Base-by-base conservation (phyloP, 2,888 invertebrate species). In the Synergus gifuensis region DNA sequence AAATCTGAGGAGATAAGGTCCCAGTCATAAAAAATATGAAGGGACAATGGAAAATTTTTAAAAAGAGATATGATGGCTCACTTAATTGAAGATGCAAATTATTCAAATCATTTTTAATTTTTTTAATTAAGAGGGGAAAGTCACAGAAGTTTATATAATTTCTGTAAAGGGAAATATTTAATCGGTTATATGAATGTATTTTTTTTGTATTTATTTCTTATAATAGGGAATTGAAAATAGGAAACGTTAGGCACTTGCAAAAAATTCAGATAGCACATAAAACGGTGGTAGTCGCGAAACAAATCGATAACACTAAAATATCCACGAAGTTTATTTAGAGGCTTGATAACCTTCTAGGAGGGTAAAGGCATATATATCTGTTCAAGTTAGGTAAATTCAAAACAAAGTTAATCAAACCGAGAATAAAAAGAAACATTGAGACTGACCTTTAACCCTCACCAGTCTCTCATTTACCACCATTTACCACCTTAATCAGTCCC, bases 271-370 rank as follows among this genome's bases (percentile, higher is more conserved):
- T 63, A 36, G 78, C 64, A 78, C 9, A 58, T 36, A 36, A 36
- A 36, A 54, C 42, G 28, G 67, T 58, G 54, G 54, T 73, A 40
- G 73, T 73, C 73, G 54, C 66, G 60, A 62, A 78, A 77, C 76
- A 82, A 85, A 87, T 89, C 87, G 86, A 89, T 88, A 87, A 76
- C 85, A 80, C 83, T 88, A 83, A 88, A 89, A 88, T 87, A 89
- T 88, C 86, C 84, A 85, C 81, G 78, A 86, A 85, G 86, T 87
- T 87, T 83, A 85, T 84, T 83, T 66, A 76, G 64, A 73, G 69
- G 69, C 80, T 36, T 77, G 77, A 82, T 81, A 84, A 83, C 83
- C 80, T 83, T 78, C 78, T 80, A 36, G 73, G 69, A 81, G 73
- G 73, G 22, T 49, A 64, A 46, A 63, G 77, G 8, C 22, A 28